Evolutionary conservation across 1,140 invertebrate genomes (phyloP), one percentile per base, ranked within the genome.

Genomic region (Neodiprion fabricii): DNA sequence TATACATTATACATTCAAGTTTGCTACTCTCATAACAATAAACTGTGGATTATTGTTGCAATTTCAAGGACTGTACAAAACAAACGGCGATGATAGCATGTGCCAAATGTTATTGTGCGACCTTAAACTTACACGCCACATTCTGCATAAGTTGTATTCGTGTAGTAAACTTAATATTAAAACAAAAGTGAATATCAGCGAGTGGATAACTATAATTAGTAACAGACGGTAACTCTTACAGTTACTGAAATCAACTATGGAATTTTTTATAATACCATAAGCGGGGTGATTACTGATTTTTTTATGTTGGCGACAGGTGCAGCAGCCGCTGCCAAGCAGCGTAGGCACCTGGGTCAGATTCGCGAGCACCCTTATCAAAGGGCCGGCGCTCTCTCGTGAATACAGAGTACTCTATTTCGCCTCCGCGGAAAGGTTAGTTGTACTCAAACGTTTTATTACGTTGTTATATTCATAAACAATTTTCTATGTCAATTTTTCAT

Each of bases 361-460:
- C 92, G 94, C 91, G 95, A 96, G 90, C 95, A 96, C 92, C 95
- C 95, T 89, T 96, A 96, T 92, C 95, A 96, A 93, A 95, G 95
- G 91, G 94, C 95, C 86, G 95, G 94, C 88, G 93, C 94, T 90
- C 92, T 94, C 87, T 93, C 93, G 88, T 93, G 91, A 91, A 89
- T 83, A 78, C 81, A 75, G 77, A 79, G 83, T 70, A 74, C 71
- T 72, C 67, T 65, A 70, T 84, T 82, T 85, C 82, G 82, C 82
- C 84, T 83, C 78, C 82, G 82, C 80, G 82, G 80, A 82, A 85
- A 89, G 87, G 87, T 88, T 88, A 88, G 87, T 88, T 83, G 80
- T 82, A 77, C 80, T 82, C 79, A 85, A 79, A 78, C 78, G 78
- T 76, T 80, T 77, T 83, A 80, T 84, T 78, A 83, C 79, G 80